Conservation (phyloP, 2,113 vertebrate species). For the Rhinopithecus roxellana region DNA sequence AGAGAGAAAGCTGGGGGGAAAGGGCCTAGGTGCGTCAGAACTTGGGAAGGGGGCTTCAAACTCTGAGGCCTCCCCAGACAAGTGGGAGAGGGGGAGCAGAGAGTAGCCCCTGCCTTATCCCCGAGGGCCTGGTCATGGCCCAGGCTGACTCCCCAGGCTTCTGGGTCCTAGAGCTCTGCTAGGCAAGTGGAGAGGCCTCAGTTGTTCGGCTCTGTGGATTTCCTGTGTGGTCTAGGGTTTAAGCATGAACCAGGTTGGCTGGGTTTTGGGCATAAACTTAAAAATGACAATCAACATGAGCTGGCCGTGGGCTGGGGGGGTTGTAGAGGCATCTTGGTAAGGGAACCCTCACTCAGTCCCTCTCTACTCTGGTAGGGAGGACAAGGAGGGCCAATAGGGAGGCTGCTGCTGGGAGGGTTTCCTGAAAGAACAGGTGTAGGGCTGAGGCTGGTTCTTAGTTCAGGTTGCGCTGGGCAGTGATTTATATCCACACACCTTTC, state of each 20-base stretch:
- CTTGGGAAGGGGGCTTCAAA: neutral
- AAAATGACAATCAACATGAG: neutral
- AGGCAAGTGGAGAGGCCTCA: neutral
- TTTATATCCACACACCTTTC: neutral
- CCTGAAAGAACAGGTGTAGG: neutral
- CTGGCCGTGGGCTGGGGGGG: neutral
- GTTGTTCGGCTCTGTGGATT: neutral
- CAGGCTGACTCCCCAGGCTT: neutral
- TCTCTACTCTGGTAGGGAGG: conserved; percentile 52
- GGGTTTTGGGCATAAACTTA: neutral
- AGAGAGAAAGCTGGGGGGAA: conserved; percentile 2
- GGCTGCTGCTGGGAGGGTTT: neutral
- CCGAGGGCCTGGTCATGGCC: neutral
- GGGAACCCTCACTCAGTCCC: neutral
- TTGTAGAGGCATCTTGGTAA: neutral
- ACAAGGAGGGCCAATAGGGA: neutral
- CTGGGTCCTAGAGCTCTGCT: neutral
- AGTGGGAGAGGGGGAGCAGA: conserved; percentile 75
- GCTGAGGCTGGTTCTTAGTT: neutral
- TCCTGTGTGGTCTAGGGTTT: neutral
- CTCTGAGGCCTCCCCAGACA: conserved; percentile 38
- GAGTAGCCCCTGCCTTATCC: conserved; percentile 64
- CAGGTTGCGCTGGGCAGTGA: neutral
- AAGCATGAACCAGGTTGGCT: neutral
- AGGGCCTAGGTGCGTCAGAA: neutral